Conservation (phyloP, 2,113 vertebrate genomes). For the Triplophysa dalaica region DNA sequence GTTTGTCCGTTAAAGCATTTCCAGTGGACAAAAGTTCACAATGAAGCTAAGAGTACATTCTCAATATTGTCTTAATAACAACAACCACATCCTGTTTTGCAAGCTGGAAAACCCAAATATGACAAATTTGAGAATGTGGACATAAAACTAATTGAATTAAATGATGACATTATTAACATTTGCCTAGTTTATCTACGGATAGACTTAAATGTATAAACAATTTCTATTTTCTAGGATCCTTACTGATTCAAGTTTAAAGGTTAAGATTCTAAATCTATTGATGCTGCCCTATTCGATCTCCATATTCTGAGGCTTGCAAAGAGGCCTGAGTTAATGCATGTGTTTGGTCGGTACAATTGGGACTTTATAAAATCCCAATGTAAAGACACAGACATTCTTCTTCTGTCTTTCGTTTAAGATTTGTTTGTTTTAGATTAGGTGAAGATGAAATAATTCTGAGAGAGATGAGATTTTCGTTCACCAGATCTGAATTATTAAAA, state of each 20-base stretch:
- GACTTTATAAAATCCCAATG: neutral
- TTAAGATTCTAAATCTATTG: neutral
- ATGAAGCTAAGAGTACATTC: neutral
- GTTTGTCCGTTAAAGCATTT: slow-evolving; percentile 27
- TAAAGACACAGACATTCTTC: neutral
- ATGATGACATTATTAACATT: neutral
- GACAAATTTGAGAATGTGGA: too few relatives aligned
- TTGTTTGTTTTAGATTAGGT: slow-evolving; percentile 29
- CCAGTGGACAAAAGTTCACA: slow-evolving; percentile 3
- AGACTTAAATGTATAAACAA: neutral
- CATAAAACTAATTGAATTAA: too few relatives aligned
- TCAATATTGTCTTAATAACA: neutral
- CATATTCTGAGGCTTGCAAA: neutral
- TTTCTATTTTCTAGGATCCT: too few relatives aligned
- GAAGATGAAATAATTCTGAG: slow-evolving; percentile 13
- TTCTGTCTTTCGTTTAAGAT: neutral
- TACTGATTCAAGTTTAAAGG: neutral
- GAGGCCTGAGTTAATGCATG: neutral
- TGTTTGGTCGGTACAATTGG: neutral
- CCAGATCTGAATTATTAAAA: slow-evolving; percentile 47
- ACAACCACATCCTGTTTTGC: neutral
- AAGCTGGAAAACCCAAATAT: neutral
- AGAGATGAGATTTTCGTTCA: slow-evolving; percentile 2
- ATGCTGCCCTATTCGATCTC: neutral
- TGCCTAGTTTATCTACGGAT: neutral